Evolutionary conservation across 2,888 invertebrate species (phyloP).

Genomic region (Drosophila putrida): DNA sequence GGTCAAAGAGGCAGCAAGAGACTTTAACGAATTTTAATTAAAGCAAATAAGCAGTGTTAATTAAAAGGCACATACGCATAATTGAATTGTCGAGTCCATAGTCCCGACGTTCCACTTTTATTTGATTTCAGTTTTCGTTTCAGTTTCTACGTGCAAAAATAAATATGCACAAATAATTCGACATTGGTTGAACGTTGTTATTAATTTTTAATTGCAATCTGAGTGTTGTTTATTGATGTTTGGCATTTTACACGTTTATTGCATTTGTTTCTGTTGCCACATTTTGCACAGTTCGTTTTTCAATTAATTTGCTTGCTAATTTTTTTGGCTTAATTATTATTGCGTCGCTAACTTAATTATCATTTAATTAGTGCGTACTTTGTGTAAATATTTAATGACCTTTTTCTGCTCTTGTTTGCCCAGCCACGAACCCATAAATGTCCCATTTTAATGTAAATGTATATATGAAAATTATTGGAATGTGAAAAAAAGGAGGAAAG

Average conservation of each 20-base stretch:
- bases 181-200: slow-evolving; percentile 31
- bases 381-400: slow-evolving; percentile 53
- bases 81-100: slow-evolving; percentile 58
- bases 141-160: slow-evolving; percentile 1
- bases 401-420: neutral
- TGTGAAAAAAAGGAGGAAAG: neutral
- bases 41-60: slow-evolving; percentile 62
- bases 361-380: slow-evolving; percentile 59
- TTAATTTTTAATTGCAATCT: slow-evolving; percentile 66
- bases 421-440: neutral
- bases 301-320: slow-evolving; percentile 45
- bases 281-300: slow-evolving; percentile 3
- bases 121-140: slow-evolving; percentile 16
- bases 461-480: slow-evolving; percentile 39
- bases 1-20: neutral
- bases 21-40: slow-evolving; percentile 3
- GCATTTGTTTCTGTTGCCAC: slow-evolving; percentile 29
- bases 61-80: slow-evolving; percentile 59
- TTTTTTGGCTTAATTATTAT: slow-evolving; percentile 43
- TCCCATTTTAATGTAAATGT: slow-evolving; percentile 31
- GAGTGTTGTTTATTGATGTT: slow-evolving; percentile 60
- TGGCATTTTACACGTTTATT: slow-evolving; percentile 53
- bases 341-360: slow-evolving; percentile 40
- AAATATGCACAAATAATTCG: slow-evolving; percentile 25
- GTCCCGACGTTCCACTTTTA: neutral